These are phyloP conservation scores for Drosophila leonis DNA, from an alignment of 2,888 invertebrate species.

Conservation along the genomic window DNA sequence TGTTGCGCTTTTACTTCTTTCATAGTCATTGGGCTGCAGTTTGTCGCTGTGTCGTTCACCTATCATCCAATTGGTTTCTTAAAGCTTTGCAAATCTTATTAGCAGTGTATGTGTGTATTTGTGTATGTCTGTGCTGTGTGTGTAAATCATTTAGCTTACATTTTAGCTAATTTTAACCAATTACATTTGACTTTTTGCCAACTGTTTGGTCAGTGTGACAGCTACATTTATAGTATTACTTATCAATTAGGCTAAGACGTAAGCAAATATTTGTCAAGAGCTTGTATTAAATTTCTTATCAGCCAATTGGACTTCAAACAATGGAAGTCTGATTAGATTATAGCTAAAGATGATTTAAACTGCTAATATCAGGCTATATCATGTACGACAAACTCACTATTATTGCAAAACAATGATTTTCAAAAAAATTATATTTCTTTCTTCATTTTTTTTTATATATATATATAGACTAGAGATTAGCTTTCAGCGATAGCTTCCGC, in stretches of 20 bases:
- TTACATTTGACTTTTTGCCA: slow-evolving; percentile 46
- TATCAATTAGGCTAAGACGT: slow-evolving; percentile 17
- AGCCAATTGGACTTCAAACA: slow-evolving; percentile 6
- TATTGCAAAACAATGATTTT: slow-evolving; percentile 8
- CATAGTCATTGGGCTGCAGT: slow-evolving; percentile 18
- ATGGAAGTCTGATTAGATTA: slow-evolving; percentile 41
- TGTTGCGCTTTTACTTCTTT: slow-evolving; percentile 11
- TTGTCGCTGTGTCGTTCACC: slow-evolving; percentile 41
- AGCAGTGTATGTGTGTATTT: neutral
- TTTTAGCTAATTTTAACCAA: slow-evolving; percentile 16
- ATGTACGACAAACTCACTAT: slow-evolving; percentile 4
- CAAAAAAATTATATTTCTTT: neutral
- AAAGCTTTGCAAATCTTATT: slow-evolving; percentile 15
- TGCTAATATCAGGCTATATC: slow-evolving; percentile 23
- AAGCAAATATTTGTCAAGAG: slow-evolving; percentile 18
- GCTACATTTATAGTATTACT: slow-evolving; percentile 14
- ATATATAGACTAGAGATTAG: neutral
- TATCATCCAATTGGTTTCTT: slow-evolving; percentile 27
- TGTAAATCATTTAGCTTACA: slow-evolving; percentile 6
- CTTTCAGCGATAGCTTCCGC: neutral
- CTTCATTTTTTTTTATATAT: slow-evolving; percentile 1
- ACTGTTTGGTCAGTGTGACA: slow-evolving; percentile 31
- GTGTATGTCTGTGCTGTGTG: neutral
- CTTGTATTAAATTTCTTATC: slow-evolving; percentile 22
- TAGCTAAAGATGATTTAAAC: slow-evolving; percentile 12